Evolutionary conservation across 2,888 invertebrate genomes (phyloP), one percentile per base, ranked within the genome.

Genomic region (Amiota mariae): DNA sequence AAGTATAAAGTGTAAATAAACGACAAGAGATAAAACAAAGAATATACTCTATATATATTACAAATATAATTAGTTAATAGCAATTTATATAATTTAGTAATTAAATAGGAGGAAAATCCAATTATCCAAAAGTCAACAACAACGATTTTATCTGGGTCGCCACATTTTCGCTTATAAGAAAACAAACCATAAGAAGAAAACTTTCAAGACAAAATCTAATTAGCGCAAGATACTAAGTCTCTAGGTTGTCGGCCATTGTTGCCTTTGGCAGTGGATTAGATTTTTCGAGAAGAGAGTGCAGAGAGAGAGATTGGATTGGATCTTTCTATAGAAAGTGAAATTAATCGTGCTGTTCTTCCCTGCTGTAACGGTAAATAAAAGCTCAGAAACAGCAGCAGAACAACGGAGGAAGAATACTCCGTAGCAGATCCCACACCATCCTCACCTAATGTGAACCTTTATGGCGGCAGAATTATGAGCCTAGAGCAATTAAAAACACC

Each of bases 401-500:
- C 3, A 15, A 59, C 11, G 11, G 11, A 18, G 18, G 2, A 59
- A 9, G 20, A 59, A 59, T 20, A 59, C 59, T 59, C 13, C 59
- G 18, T 6, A 59, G 4, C 18, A 59, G 13, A 15, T 59, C 18
- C 18, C 4, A 12, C 18, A 12, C 10, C 18, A 61, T 61, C 6
- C 12, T n/a, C n/a, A 54, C 63, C 36, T 18, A 67, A 67, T 67
- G 67, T 67, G 51, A 51, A 64, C 92, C 92, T 94, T 91, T 90
- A 91, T 91, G 91, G 36, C 36, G 36, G 96, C 82, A 88, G 96
- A 97, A 97, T 95, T 97, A 97, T 97, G 97, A 97, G 96, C 96
- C 97, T 97, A 94, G 98, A 98, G 94, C 95, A 97, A 94, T 94
- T 97, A 94, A 96, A 96, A 93, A 96, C 97, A 95, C 96, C 97